phyloP scores from a whole-genome alignment of 35 echinoderm and acorn worm species.

The Stichopus chloronotus region DNA sequence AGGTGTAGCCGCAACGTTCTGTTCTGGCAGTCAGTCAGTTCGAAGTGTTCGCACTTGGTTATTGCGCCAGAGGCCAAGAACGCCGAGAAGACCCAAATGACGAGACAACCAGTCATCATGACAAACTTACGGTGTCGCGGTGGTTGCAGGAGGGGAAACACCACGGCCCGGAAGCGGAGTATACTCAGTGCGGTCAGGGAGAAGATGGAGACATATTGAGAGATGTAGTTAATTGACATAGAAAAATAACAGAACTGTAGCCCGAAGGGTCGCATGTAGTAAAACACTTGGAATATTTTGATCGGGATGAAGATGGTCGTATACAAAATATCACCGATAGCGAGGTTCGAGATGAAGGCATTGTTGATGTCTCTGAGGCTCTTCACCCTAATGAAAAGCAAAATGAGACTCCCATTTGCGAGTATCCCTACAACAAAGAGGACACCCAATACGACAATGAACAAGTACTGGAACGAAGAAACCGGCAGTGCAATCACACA shows the following conservation, averaged over 20 bases:
- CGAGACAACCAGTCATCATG: not conserved
- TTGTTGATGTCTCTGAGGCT: conserved; percentile 37
- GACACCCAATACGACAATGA: not conserved
- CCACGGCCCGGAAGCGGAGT: conserved; percentile 34
- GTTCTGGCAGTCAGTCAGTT: not conserved
- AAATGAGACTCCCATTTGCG: conserved; percentile 44
- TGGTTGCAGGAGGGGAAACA: conserved; percentile 40
- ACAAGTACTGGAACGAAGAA: not conserved
- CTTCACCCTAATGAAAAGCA: conserved; percentile 23
- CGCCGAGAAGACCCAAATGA: conserved; percentile 20
- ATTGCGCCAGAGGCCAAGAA: not conserved
- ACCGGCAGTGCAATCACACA: no score
- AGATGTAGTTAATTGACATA: conserved; percentile 33
- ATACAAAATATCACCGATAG: conserved; percentile 17
- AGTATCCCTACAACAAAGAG: conserved; percentile 24
- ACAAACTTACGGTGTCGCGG: conserved; percentile 1
- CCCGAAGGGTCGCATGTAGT: conserved; percentile 36
- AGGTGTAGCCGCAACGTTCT: not conserved
- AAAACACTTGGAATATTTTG: conserved; percentile 17
- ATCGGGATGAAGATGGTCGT: conserved; percentile 40
- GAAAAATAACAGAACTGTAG: conserved; percentile 39
- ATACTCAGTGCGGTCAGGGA: conserved; percentile 39
- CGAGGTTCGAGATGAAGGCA: conserved; percentile 40
- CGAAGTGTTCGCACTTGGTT: not conserved
- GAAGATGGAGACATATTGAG: conserved; percentile 52